These are phyloP conservation scores for Paradisaea rubra DNA, from an alignment of 2,113 vertebrate species.

Conservation along the genomic window DNA sequence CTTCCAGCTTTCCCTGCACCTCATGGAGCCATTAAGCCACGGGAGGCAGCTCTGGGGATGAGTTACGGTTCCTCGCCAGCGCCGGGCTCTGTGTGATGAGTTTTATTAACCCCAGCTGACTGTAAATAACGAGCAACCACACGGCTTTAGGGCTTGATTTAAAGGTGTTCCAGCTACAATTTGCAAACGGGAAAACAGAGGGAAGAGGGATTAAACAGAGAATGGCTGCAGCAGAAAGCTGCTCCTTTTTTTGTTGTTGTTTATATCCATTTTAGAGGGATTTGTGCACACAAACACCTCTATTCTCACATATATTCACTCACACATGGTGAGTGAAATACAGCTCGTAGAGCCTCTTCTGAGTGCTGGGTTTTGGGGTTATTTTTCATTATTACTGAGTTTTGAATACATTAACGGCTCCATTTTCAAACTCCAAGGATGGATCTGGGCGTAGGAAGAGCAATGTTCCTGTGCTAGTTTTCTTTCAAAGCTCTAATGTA, in stretches of 20 bases:
- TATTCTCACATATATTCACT: background rate
- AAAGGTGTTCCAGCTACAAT: conserved; percentile 8
- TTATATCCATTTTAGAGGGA: background rate
- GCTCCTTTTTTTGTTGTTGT: background rate
- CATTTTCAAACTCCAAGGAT: background rate
- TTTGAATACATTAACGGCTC: background rate
- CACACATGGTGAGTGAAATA: background rate
- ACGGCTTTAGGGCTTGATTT: conserved; percentile 42
- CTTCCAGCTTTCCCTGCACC: background rate
- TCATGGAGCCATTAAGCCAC: background rate
- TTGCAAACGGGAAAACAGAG: background rate
- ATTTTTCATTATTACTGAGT: background rate
- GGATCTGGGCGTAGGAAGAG: background rate
- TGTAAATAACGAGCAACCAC: conserved; percentile 17
- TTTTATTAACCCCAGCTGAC: conserved; percentile 54
- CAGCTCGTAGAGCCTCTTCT: background rate
- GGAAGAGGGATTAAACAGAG: background rate
- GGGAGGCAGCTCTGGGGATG: background rate
- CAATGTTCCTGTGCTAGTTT: background rate
- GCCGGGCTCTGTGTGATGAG: background rate
- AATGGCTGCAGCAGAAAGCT: background rate
- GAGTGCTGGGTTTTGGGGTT: background rate
- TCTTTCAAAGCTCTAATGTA: background rate
- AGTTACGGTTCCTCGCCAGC: conserved; percentile 7
- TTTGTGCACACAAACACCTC: background rate